Evolutionary conservation across 2,888 invertebrate species (phyloP), one percentile per base, ranked within the genome.

Genomic region (Eupithecia inturbata): DNA sequence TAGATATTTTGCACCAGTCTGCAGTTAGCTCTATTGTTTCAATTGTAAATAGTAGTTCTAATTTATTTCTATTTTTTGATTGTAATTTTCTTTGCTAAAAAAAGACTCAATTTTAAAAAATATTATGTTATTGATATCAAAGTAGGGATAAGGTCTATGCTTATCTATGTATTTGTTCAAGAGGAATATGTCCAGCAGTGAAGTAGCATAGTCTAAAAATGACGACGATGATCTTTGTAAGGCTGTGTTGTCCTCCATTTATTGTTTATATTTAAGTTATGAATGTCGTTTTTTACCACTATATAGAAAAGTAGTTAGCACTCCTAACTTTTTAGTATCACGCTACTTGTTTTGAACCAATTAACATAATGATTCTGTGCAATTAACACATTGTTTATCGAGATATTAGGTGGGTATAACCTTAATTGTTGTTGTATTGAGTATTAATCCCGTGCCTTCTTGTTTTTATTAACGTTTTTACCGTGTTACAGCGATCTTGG

Each of bases 301-400:
- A 26, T 26, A 57, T 26, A 57, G 26, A 1, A 57, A 57, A 26
- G 49, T 41, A 67, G 16, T 41, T 41, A 16, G 28, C 53, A 45
- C 7, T n/a, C 22, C 63, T 72, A 72, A 72, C 72, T 67, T 67
- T 39, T 45, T 41, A 19, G 36, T 33, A 70, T 22, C 79, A 78
- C 74, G 75, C 75, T 70, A 73, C 57, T 71, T 68, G 62, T 57
- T 74, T 75, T 73, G 73, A 49, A 57, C 49, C 71, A 67, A 75
- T 77, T 75, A n/a, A n/a, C n/a, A n/a, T n/a, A n/a, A n/a, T n/a
- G n/a, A n/a, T n/a, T n/a, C n/a, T n/a, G n/a, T n/a, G n/a, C 71
- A 67, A 75, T 77, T 75, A 77, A 62, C 68, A 69, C 53, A 53
- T 67, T 70, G 69, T 70, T 70, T 22, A 63, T 26, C 49, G 62